Conservation (phyloP, 2,888 invertebrate species). For the Proisotoma minuta region DNA sequence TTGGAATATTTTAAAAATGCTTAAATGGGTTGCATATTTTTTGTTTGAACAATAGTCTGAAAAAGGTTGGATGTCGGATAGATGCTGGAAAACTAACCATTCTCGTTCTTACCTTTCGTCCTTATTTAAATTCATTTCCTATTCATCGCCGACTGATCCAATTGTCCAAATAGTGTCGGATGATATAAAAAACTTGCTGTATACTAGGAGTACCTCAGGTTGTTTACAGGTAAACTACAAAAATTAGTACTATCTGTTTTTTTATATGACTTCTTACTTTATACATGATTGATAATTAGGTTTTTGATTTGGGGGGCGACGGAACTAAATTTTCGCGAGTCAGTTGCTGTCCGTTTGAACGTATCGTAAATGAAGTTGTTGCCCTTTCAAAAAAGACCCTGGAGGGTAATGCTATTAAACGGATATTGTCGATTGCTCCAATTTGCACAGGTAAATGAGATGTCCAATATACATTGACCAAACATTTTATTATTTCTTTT, state of each 20-base stretch:
- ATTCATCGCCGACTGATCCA: constrained; percentile 58
- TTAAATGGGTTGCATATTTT: not conserved
- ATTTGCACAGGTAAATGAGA: constrained; percentile 35
- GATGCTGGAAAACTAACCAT: constrained; percentile 90
- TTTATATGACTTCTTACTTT: not conserved
- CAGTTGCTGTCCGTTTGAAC: constrained; percentile 65
- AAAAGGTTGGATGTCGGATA: constrained; percentile 86
- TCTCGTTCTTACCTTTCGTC: constrained; percentile 39
- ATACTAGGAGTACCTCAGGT: constrained; percentile 83
- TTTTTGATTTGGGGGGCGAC: constrained; percentile 80
- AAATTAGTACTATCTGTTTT: not conserved
- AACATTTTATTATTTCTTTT: constrained; percentile 7
- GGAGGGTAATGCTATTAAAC: constrained; percentile 38
- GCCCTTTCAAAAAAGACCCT: constrained; percentile 72
- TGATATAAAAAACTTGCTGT: constrained; percentile 80
- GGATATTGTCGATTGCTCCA: constrained; percentile 37
- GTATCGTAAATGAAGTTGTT: constrained; percentile 66
- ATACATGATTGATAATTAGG: constrained; percentile 62
- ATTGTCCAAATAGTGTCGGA: constrained; percentile 84
- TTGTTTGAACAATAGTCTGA: constrained; percentile 49
- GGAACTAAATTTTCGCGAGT: constrained; percentile 68
- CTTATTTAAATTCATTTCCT: constrained; percentile 31
- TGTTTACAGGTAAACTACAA: constrained; percentile 52
- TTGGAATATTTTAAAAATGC: not conserved
- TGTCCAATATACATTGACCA: not conserved